Percentiles rank a stretch among this genome's conserved stretches.
These are phyloP conservation scores for Polyommatus iphigenia DNA, from an alignment of 2,888 invertebrate species.

Conservation along the genomic window DNA sequence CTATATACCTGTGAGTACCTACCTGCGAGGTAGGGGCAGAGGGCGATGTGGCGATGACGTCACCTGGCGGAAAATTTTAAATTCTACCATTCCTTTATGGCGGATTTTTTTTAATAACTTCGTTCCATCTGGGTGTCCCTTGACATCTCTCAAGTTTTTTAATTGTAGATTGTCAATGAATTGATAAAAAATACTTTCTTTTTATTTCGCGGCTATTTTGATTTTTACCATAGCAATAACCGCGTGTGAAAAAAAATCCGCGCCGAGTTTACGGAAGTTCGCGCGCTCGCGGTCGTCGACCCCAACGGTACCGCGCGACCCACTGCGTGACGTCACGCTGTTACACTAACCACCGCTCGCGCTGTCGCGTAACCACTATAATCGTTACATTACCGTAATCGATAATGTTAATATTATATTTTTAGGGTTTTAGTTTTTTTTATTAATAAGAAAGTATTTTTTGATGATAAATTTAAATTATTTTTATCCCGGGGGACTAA, in stretches of 20 bases:
- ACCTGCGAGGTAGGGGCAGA: no score
- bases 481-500: background rate
- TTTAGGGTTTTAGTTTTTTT: background rate
- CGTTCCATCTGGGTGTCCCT: no score
- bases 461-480: background rate
- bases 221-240: background rate
- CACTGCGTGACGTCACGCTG: constrained; percentile 66
- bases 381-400: constrained; percentile 10
- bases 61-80: no score
- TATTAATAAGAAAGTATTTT: constrained; percentile 14
- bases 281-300: constrained; percentile 67
- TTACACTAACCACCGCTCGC: constrained; percentile 45
- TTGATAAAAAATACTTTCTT: background rate
- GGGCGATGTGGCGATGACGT: no score
- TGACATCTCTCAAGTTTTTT: no score
- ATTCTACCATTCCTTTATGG: no score
- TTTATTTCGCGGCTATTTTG: background rate
- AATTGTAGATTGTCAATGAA: no score
- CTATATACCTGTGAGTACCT: no score
- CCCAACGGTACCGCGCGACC: constrained; percentile 74
- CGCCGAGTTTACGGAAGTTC: constrained; percentile 46
- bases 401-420: background rate
- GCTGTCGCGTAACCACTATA: constrained; percentile 19
- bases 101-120: no score
- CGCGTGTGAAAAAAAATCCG: constrained; percentile 1